Evolutionary conservation across 2,797 vertebrate genomes (phyloP).

Genomic region (Helostoma temminkii): DNA sequence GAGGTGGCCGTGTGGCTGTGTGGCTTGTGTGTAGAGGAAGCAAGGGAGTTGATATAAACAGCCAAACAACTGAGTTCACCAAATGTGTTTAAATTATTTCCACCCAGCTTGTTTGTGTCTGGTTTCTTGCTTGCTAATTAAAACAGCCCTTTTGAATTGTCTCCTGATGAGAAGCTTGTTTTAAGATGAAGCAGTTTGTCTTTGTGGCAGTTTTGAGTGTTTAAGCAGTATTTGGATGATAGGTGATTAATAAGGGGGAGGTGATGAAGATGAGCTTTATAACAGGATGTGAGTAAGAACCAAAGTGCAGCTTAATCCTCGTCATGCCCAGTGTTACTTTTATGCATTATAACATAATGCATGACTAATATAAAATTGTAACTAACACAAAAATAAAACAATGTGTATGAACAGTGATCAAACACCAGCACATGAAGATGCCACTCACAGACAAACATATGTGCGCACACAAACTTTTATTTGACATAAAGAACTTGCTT

Average conservation of each 20-base stretch:
- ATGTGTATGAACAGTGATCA: conserved; percentile 22
- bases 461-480: conserved; percentile 18
- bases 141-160: conserved; percentile 42
- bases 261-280: conserved; percentile 40
- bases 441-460: conserved; percentile 33
- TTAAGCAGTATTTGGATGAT: conserved; percentile 34
- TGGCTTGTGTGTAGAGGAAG: conserved; percentile 32
- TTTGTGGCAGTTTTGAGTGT: conserved; percentile 27
- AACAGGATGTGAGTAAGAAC: conserved; percentile 37
- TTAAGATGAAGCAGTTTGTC: conserved; percentile 43
- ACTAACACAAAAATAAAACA: conserved; percentile 28
- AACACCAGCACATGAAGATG: conserved; percentile 24
- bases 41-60: conserved; percentile 35
- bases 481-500: conserved; percentile 30
- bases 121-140: conserved; percentile 62
- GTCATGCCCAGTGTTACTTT: conserved; percentile 8
- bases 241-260: conserved; percentile 34
- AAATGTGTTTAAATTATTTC: conserved; percentile 40
- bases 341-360: conserved; percentile 8
- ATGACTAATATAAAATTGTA: conserved; percentile 1
- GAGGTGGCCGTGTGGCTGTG: conserved; percentile 35
- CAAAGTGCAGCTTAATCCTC: conserved; percentile 16
- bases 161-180: conserved; percentile 49
- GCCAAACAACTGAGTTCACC: conserved; percentile 46
- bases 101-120: conserved; percentile 35